Conservation (phyloP, 2,113 vertebrate species). For the Pica pica region DNA sequence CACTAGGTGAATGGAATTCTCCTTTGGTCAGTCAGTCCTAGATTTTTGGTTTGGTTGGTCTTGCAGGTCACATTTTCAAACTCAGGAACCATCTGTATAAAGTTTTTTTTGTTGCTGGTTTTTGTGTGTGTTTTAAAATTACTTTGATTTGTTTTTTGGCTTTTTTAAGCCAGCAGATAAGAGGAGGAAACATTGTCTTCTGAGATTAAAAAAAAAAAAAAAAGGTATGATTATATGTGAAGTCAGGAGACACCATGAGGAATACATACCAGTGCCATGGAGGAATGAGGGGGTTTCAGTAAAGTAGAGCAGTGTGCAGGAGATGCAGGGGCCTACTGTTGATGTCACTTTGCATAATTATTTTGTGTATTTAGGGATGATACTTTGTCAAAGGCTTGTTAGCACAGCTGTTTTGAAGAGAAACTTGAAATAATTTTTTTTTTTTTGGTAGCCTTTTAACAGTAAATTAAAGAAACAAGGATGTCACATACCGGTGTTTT, state of each 20-base stretch:
- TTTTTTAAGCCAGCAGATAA: not conserved
- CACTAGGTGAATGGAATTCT: not conserved
- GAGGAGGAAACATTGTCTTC: not conserved
- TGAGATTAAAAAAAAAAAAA: not conserved
- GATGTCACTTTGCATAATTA: not conserved
- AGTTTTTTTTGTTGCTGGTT: not conserved
- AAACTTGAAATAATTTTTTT: not conserved
- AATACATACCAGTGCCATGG: not conserved
- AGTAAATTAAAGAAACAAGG: not conserved
- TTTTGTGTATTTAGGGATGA: not conserved
- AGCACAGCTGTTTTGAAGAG: not conserved
- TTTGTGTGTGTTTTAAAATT: not conserved
- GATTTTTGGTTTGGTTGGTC: not conserved
- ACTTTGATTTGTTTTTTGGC: not conserved
- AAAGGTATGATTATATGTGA: not conserved
- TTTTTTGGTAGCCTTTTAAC: not conserved
- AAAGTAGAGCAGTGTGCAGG: not conserved
- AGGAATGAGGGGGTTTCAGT: not conserved
- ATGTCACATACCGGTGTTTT: not conserved
- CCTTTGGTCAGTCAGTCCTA: not conserved
- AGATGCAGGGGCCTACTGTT: not conserved
- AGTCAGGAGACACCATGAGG: not conserved
- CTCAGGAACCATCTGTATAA: accelerated
- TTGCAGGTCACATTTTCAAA: not conserved
- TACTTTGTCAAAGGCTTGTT: not conserved